Evolutionary conservation across 2,888 invertebrate genomes (phyloP).

Genomic region (Norana najaformis): DNA sequence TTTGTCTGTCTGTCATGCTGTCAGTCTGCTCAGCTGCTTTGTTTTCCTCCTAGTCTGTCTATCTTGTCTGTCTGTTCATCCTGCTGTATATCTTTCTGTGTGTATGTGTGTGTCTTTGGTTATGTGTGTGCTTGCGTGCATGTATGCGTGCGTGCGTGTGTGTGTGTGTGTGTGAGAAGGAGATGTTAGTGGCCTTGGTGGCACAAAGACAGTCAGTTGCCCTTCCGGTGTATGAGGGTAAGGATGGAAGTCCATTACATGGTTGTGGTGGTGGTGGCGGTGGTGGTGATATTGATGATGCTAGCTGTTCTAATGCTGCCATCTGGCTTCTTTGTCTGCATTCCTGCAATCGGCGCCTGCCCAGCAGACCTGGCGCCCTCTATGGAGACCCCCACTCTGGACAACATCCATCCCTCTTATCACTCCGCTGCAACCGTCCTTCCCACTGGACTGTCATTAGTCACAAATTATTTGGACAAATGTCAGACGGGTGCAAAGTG

Average conservation of each 20-base stretch:
- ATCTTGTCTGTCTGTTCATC: background rate
- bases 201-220: constrained; percentile 8
- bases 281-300: background rate
- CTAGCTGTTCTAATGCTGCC: background rate
- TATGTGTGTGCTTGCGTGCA: background rate
- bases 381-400: background rate
- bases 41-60: background rate
- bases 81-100: too few species aligned
- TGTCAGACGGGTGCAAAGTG: constrained; percentile 14
- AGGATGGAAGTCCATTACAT: background rate
- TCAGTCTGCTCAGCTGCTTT: background rate
- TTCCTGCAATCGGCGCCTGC: background rate
- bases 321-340: constrained; percentile 22
- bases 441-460: background rate
- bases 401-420: background rate
- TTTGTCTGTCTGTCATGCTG: background rate
- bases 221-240: background rate
- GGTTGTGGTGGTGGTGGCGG: background rate
- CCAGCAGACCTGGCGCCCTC: background rate
- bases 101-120: background rate
- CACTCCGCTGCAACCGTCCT: background rate
- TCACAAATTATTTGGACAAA: background rate
- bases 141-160: background rate
- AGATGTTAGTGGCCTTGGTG: background rate
- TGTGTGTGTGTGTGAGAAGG: background rate